phyloP scores from a whole-genome alignment of 2,888 invertebrate genomes.

The Chloroclystis v-ata region DNA sequence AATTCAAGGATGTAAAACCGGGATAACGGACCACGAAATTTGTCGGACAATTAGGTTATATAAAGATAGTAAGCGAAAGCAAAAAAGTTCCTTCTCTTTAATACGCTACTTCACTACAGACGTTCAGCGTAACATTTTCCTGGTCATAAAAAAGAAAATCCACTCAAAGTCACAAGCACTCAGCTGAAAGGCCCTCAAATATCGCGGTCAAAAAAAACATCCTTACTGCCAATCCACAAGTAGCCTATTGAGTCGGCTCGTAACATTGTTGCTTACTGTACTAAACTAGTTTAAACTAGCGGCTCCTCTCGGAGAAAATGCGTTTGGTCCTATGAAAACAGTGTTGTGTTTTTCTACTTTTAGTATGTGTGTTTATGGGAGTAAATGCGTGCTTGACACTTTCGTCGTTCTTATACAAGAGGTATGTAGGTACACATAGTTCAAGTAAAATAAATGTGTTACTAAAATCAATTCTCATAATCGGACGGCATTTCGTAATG shows the following conservation, averaged over 20 bases:
- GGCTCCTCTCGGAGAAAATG: neutral
- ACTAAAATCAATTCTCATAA: too few species aligned
- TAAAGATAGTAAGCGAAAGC: too few species aligned
- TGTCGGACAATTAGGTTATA: too few species aligned
- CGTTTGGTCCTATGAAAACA: neutral
- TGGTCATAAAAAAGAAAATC: neutral
- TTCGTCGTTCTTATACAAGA: neutral
- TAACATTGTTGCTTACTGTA: slow-evolving; percentile 48
- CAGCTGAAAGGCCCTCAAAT: slow-evolving; percentile 13
- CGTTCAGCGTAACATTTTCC: neutral
- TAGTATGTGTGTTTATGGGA: neutral
- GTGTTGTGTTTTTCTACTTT: neutral
- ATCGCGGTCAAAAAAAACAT: slow-evolving; percentile 22
- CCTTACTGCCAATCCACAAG: slow-evolving; percentile 28
- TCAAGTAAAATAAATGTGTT: too few species aligned
- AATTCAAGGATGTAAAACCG: too few species aligned
- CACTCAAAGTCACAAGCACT: slow-evolving; percentile 9
- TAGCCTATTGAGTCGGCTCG: slow-evolving; percentile 32
- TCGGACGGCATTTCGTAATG: too few species aligned
- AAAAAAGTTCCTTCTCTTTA: neutral
- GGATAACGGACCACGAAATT: too few species aligned
- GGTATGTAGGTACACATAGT: too few species aligned
- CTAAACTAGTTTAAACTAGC: slow-evolving; percentile 29
- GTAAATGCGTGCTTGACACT: slow-evolving; percentile 1
- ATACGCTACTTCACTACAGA: neutral